Percentiles rank a stretch among this genome's conserved stretches.
phyloP scores from a whole-genome alignment of 2,797 vertebrate genomes.

The Hirundo rustica region DNA sequence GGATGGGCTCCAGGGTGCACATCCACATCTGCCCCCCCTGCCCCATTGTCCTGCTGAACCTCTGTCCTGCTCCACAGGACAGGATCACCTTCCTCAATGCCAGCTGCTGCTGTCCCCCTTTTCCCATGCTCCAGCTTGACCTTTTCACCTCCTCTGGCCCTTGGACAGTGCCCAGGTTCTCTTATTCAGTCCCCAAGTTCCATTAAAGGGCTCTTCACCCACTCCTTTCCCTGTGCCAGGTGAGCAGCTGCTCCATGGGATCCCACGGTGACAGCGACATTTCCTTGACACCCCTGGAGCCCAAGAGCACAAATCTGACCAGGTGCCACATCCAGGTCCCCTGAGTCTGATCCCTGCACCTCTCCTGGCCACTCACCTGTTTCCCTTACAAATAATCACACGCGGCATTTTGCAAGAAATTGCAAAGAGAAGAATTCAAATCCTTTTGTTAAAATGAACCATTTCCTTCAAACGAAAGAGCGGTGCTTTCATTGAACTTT shows the following conservation, averaged over 20 bases:
- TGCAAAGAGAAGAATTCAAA: background rate
- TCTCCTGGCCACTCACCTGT: background rate
- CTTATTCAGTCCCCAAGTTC: background rate
- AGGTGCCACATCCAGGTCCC: background rate
- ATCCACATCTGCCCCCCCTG: background rate
- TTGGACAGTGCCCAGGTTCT: background rate
- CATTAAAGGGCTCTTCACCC: background rate
- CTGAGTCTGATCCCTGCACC: background rate
- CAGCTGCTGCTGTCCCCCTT: background rate
- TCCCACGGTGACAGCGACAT: background rate
- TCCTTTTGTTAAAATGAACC: background rate
- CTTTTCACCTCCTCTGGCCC: background rate
- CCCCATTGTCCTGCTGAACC: background rate
- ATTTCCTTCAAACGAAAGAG: background rate
- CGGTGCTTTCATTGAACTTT: background rate
- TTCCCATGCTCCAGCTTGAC: background rate
- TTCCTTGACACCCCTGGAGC: background rate
- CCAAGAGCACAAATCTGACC: background rate
- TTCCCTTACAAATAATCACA: background rate
- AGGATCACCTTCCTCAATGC: background rate
- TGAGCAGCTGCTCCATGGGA: background rate
- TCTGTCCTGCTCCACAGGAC: background rate
- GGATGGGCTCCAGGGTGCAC: background rate
- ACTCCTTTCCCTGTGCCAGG: accelerated
- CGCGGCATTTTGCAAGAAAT: background rate